These are phyloP conservation scores for Myotis lucifugus DNA, from an alignment of 2,113 vertebrate species.

Conservation along the genomic window DNA sequence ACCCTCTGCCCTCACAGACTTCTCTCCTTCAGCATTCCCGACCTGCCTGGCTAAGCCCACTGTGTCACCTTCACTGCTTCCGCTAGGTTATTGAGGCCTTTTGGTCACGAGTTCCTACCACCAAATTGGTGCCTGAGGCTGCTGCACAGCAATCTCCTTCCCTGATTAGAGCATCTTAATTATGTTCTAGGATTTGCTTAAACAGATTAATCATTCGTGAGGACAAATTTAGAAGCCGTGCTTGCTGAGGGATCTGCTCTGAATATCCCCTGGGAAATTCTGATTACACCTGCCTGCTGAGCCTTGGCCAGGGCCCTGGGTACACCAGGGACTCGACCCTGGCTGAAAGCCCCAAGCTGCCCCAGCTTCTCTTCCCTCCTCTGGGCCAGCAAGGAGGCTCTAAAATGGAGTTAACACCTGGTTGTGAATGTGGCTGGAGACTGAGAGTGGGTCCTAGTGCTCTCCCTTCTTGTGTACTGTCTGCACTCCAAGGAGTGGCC, in stretches of 20 bases:
- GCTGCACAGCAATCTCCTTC: conserved; percentile 66
- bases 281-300: conserved; percentile 51
- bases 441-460: background rate
- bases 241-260: conserved; percentile 65
- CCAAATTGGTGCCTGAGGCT: conserved; percentile 63
- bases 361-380: background rate
- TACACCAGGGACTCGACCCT: fast-evolving
- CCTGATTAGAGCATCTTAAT: conserved; percentile 81
- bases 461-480: background rate
- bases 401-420: background rate
- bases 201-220: conserved; percentile 78
- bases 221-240: conserved; percentile 77
- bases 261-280: conserved; percentile 54
- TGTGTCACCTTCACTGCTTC: conserved; percentile 55
- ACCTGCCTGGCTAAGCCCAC: background rate
- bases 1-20: background rate
- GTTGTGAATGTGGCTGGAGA: background rate
- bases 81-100: conserved; percentile 53
- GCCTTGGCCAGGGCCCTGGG: background rate
- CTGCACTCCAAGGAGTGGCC: background rate
- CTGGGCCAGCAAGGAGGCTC: background rate
- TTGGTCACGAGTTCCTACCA: conserved; percentile 58
- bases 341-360: background rate
- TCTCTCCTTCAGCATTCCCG: too few relatives aligned
- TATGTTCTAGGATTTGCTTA: conserved; percentile 77